A percentile compares a stretch with the other conserved stretches of the same genome.
Conservation (phyloP, 2,888 invertebrate species). For the Tenodera sinensis region DNA sequence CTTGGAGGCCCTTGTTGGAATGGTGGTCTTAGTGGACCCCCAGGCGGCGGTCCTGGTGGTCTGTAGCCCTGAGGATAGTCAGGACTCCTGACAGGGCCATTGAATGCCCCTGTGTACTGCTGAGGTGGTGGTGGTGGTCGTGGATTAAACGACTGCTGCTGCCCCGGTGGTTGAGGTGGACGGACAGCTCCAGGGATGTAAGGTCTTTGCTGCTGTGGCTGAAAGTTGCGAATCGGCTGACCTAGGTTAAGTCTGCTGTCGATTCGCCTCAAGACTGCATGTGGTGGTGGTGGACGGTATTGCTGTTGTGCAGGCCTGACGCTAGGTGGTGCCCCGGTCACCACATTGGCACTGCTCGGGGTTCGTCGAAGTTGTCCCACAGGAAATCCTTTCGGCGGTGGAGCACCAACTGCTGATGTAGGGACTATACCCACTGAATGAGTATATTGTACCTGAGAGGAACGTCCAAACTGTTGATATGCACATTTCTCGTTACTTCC, state of each 20-base stretch:
- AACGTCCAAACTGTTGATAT: not conserved
- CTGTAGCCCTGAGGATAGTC: not conserved
- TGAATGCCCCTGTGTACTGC: not conserved
- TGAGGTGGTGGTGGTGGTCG: not conserved
- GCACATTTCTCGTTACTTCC: not conserved
- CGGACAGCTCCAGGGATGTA: not conserved
- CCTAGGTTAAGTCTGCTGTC: not conserved
- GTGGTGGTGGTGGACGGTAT: not conserved
- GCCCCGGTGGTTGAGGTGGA: not conserved
- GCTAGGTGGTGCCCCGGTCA: not conserved
- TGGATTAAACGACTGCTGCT: not conserved
- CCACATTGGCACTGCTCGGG: not conserved
- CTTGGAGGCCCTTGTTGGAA: not conserved
- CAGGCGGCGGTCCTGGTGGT: not conserved
- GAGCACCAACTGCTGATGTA: not conserved
- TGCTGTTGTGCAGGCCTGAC: not conserved
- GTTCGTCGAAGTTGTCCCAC: not conserved
- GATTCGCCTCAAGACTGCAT: not conserved
- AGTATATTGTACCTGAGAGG: not conserved
- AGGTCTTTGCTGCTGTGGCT: not conserved
- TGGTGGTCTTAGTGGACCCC: not conserved
- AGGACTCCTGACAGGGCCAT: not conserved
- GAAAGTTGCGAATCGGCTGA: not conserved
- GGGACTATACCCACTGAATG: not conserved
- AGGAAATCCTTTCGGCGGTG: not conserved